Evolutionary conservation across 2,113 vertebrate species (phyloP).

Genomic region (Dasyornis broadbenti): DNA sequence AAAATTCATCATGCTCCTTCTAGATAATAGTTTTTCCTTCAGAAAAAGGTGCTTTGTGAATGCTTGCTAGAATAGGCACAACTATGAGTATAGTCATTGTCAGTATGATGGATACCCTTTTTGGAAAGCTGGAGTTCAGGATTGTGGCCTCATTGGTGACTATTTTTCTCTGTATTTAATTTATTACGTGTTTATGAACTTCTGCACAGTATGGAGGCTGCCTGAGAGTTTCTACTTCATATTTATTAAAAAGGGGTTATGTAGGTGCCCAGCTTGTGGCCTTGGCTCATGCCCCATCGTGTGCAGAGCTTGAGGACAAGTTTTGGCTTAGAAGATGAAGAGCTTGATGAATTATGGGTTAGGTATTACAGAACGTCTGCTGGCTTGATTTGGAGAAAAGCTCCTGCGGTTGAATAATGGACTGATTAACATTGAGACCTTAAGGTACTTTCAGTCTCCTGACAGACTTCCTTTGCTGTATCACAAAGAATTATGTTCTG

Average conservation of each 20-base stretch:
- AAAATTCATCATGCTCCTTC: neutral
- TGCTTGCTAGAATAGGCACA: neutral
- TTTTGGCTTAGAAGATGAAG: constrained; percentile 49
- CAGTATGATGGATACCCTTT: constrained; percentile 10
- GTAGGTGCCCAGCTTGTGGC: constrained; percentile 63
- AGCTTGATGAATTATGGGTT: constrained; percentile 68
- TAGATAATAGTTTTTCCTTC: constrained; percentile 16
- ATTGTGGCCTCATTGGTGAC: neutral
- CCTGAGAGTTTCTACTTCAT: neutral
- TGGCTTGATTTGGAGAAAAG: constrained; percentile 60
- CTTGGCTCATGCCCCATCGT: constrained; percentile 41
- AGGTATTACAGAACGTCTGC: constrained; percentile 69
- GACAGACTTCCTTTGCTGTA: neutral
- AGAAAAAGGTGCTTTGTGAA: constrained; percentile 4
- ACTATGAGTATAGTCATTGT: neutral
- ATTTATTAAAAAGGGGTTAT: constrained; percentile 50
- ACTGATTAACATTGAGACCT: neutral
- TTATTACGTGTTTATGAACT: constrained; percentile 14
- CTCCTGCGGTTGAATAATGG: constrained; percentile 20
- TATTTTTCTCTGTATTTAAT: constrained; percentile 8
- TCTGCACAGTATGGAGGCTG: constrained; percentile 3
- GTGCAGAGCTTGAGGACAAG: constrained; percentile 35
- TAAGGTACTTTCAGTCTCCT: neutral
- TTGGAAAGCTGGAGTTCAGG: neutral
- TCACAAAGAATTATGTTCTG: neutral